Conservation (phyloP, 2,888 invertebrate genomes). For the Caenorhabditis afra region DNA sequence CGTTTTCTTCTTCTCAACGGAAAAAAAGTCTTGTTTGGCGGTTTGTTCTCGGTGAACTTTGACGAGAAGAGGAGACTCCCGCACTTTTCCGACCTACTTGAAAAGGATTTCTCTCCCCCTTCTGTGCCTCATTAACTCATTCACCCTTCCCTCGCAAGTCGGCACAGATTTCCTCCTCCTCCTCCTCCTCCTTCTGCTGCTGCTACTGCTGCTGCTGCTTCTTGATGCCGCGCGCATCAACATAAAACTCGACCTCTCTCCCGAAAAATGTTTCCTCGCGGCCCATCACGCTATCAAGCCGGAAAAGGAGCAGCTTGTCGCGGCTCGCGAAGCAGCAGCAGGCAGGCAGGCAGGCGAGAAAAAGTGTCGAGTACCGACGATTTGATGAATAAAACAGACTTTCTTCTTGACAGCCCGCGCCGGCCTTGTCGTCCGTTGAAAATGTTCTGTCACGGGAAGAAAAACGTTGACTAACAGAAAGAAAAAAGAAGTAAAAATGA, state of each 20-base stretch:
- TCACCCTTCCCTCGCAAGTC: constrained; percentile 14
- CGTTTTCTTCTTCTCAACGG: background rate
- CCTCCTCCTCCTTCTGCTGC: background rate
- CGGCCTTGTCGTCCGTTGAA: constrained; percentile 16
- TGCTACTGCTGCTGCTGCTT: too few species aligned
- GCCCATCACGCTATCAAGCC: constrained; percentile 52
- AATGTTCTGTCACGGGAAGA: constrained; percentile 34
- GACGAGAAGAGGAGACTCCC: too few species aligned
- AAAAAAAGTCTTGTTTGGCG: too few species aligned
- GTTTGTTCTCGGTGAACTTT: constrained; percentile 8
- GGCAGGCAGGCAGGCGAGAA: too few species aligned
- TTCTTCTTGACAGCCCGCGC: constrained; percentile 53
- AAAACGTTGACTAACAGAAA: background rate
- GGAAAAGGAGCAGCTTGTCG: constrained; percentile 23
- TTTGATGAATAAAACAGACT: constrained; percentile 63
- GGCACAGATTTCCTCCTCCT: constrained; percentile 23
- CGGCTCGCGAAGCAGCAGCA: constrained; percentile 3
- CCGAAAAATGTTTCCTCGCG: constrained; percentile 9
- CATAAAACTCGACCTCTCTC: constrained; percentile 1
- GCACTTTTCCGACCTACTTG: constrained; percentile 8
- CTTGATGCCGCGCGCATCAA: background rate
- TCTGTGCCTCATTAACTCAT: constrained; percentile 43
- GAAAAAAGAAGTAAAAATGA: constrained; percentile 23
- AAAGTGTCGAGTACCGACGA: constrained; percentile 52
- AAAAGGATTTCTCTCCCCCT: constrained; percentile 6